Evolutionary conservation across 1,140 invertebrate genomes (phyloP).

Genomic region (Heliconius hewitsoni): DNA sequence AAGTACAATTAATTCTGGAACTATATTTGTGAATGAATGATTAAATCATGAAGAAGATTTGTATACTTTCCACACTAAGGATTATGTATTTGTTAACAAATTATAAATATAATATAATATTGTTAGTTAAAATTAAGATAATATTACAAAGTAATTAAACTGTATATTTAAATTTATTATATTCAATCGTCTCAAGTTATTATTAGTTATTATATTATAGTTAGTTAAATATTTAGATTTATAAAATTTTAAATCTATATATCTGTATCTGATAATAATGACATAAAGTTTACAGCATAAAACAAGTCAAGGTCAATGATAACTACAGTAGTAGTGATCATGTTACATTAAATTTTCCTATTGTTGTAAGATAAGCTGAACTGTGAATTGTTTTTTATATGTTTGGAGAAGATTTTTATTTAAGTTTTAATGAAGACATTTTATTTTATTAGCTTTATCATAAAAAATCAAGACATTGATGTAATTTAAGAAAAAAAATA

Average conservation of each 20-base stretch:
- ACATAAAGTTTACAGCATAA: not conserved
- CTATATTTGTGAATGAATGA: not conserved
- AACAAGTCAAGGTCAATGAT: conserved; percentile 16
- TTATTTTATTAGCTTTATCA: too few relatives aligned
- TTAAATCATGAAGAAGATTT: not conserved
- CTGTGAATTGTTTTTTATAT: not conserved
- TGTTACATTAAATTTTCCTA: conserved; percentile 4
- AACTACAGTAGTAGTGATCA: not conserved
- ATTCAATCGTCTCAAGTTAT: not conserved
- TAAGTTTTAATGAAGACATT: too few relatives aligned
- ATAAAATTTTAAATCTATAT: not conserved
- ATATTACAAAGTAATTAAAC: not conserved
- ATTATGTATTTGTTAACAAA: not conserved
- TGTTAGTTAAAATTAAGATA: not conserved
- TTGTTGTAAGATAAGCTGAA: not conserved
- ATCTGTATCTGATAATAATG: conserved; percentile 13
- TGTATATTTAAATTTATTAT: not conserved
- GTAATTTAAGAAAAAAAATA: too few relatives aligned
- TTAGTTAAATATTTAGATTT: not conserved
- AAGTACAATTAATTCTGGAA: conserved; percentile 29
- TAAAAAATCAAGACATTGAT: too few relatives aligned
- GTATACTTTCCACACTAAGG: not conserved
- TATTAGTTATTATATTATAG: too few relatives aligned
- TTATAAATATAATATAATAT: not conserved
- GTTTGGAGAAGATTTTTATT: not conserved